phyloP scores from a whole-genome alignment of 2,113 vertebrate species.

The Cyprinus carpio region DNA sequence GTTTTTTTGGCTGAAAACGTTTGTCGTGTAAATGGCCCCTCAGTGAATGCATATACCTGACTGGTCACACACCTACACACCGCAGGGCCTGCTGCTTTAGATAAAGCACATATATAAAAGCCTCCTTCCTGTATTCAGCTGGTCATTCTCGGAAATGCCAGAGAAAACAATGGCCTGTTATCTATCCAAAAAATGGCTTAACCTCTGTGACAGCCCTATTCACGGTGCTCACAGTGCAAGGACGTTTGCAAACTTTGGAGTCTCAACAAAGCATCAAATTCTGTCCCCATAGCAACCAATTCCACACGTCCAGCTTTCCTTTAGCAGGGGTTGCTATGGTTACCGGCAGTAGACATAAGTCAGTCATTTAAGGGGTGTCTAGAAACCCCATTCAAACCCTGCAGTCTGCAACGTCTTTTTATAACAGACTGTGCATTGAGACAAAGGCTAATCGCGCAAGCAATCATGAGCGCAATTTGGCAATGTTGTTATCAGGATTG shows the following conservation, averaged over 20 bases:
- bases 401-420: slow-evolving; percentile 41
- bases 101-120: slow-evolving; percentile 11
- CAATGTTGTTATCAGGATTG: slow-evolving; percentile 1
- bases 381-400: slow-evolving; percentile 46
- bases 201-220: slow-evolving; percentile 35
- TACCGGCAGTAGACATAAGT: slow-evolving; percentile 68
- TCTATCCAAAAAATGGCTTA: slow-evolving; percentile 39
- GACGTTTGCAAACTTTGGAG: slow-evolving; percentile 57
- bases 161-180: slow-evolving; percentile 5
- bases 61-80: neutral
- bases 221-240: slow-evolving; percentile 40
- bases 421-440: slow-evolving; percentile 41
- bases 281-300: slow-evolving; percentile 83
- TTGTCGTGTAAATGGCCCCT: too few species aligned
- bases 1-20: too few species aligned
- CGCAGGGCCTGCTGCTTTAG: neutral
- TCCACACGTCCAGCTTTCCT: slow-evolving; percentile 68
- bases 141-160: neutral
- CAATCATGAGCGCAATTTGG: slow-evolving; percentile 10
- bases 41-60: neutral
- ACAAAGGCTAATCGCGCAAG: slow-evolving; percentile 41
- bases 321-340: slow-evolving; percentile 78
- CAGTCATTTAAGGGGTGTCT: slow-evolving; percentile 58
- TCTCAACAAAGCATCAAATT: slow-evolving; percentile 73
- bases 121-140: neutral